These are phyloP conservation scores for Hemitrygon akajei DNA, from an alignment of 2,797 vertebrate species.

Conservation along the genomic window DNA sequence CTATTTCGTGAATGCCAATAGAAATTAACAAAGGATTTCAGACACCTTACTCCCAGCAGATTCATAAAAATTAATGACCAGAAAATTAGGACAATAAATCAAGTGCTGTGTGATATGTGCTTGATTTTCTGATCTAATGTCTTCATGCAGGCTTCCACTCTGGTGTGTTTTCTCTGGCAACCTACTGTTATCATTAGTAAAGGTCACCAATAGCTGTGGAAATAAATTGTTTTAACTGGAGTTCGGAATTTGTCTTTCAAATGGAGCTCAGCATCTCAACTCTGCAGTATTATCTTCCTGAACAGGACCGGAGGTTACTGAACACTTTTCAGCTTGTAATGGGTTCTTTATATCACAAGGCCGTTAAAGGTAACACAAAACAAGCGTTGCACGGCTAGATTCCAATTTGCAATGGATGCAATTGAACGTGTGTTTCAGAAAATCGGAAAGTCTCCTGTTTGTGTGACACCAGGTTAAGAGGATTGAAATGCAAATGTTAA, in stretches of 20 bases:
- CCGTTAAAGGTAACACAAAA: not conserved
- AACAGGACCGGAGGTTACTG: not conserved
- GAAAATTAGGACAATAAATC: not conserved
- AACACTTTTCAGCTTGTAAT: not conserved
- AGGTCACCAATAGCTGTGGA: not conserved
- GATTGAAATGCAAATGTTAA: constrained; percentile 9
- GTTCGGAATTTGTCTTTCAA: not conserved
- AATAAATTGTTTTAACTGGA: not conserved
- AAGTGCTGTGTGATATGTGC: not conserved
- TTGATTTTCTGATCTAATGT: not conserved
- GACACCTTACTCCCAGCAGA: not conserved
- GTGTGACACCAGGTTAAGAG: not conserved
- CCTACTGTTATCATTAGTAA: not conserved
- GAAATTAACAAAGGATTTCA: not conserved
- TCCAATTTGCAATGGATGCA: not conserved
- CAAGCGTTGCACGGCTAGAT: not conserved
- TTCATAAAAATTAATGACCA: not conserved
- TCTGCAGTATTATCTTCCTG: not conserved
- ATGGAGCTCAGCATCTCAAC: not conserved
- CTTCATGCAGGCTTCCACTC: not conserved
- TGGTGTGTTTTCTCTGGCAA: not conserved
- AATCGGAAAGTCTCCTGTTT: not conserved
- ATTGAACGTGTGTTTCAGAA: constrained; percentile 2
- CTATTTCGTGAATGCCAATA: not conserved
- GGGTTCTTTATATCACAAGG: not conserved